A percentile compares a stretch with the other conserved stretches of the same genome.
Evolutionary conservation across 2,797 vertebrate genomes (phyloP).

Genomic region (Rhabdophis nuchalis): DNA sequence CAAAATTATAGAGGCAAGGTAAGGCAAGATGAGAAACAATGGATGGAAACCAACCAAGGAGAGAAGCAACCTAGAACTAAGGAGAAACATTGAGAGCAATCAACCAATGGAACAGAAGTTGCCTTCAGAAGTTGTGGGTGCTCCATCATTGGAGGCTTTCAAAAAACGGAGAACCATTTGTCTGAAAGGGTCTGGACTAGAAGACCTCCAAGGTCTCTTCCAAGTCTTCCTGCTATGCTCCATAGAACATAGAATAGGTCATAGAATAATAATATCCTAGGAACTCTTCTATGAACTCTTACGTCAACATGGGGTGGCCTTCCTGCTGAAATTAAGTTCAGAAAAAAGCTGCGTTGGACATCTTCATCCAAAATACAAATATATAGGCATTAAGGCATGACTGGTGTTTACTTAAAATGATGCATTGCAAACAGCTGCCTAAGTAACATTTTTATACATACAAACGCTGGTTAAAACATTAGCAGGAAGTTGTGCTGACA

Average conservation of each 20-base stretch:
- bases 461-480: constrained; percentile 1
- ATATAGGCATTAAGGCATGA: neutral
- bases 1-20: neutral
- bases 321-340: neutral
- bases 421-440: constrained; percentile 14
- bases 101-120: neutral
- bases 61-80: neutral
- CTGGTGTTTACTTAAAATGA: neutral
- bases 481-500: constrained; percentile 33
- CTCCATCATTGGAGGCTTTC: neutral
- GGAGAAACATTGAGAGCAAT: neutral
- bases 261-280: neutral
- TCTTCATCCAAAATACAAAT: neutral
- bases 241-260: too few relatives aligned
- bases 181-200: neutral
- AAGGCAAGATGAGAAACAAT: neutral
- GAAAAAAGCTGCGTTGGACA: neutral
- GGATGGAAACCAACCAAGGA: neutral
- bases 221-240: neutral
- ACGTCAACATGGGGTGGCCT: neutral
- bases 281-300: neutral
- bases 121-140: neutral
- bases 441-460: neutral
- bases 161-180: neutral
- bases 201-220: neutral